A percentile compares a stretch with the other conserved stretches of the same genome.
Evolutionary conservation across 2,888 invertebrate genomes (phyloP).

Genomic region (Diogma glabrata): DNA sequence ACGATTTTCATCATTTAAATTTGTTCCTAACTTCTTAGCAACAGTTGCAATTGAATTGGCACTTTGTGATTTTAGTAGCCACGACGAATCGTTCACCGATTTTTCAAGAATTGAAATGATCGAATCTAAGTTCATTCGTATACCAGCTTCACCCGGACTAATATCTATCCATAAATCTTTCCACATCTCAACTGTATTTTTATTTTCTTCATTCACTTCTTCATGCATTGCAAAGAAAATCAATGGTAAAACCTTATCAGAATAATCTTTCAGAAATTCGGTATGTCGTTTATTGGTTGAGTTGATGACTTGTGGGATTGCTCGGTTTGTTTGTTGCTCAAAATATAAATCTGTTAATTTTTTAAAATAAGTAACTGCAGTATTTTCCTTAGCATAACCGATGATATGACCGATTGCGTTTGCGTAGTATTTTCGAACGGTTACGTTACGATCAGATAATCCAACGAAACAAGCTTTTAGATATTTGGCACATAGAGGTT

Average conservation of each 20-base stretch:
- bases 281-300: constrained; percentile 73
- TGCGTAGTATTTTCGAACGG: constrained; percentile 74
- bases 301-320: constrained; percentile 63
- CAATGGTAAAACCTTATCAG: constrained; percentile 62
- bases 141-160: constrained; percentile 78
- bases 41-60: constrained; percentile 73
- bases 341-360: constrained; percentile 45
- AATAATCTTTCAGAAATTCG: constrained; percentile 68
- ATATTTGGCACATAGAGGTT: constrained; percentile 46
- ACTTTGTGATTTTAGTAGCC: constrained; percentile 80
- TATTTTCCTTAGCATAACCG: constrained; percentile 59
- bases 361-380: constrained; percentile 45
- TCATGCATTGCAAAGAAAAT: constrained; percentile 88
- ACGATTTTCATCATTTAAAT: constrained; percentile 51
- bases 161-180: constrained; percentile 84
- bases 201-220: constrained; percentile 51
- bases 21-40: constrained; percentile 54
- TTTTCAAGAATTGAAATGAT: constrained; percentile 58
- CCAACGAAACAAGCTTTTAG: constrained; percentile 51
- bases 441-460: constrained; percentile 70
- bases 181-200: constrained; percentile 57
- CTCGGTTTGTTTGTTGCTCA: constrained; percentile 58
- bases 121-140: constrained; percentile 60
- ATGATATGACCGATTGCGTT: constrained; percentile 75
- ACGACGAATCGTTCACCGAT: constrained; percentile 70